These are phyloP conservation scores for Cladopsammia gracilis DNA, from an alignment of 64 coral and sea anemone genomes.

Conservation along the genomic window DNA sequence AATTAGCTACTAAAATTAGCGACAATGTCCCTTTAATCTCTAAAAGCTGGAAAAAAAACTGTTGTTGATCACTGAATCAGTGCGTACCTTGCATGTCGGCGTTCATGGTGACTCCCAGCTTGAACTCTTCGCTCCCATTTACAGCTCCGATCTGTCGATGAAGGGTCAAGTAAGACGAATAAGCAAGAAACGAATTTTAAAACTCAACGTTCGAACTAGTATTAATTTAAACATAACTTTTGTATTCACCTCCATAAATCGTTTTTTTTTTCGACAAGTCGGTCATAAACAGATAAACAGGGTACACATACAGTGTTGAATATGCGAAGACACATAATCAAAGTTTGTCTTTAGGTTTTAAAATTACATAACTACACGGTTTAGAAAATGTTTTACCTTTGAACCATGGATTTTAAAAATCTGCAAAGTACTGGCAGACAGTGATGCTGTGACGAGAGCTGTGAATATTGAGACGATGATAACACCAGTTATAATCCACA, in stretches of 20 bases:
- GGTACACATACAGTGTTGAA: too few relatives aligned
- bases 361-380: background rate
- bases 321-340: too few relatives aligned
- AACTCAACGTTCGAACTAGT: too few relatives aligned
- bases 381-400: slow-evolving; percentile 2
- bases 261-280: too few relatives aligned
- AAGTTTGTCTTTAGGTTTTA: too few relatives aligned
- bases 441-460: slow-evolving; percentile 85
- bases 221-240: too few relatives aligned
- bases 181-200: too few relatives aligned
- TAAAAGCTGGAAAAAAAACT: too few relatives aligned
- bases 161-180: background rate
- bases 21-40: too few relatives aligned
- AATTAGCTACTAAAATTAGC: too few relatives aligned
- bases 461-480: slow-evolving; percentile 92
- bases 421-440: slow-evolving; percentile 88
- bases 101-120: slow-evolving; percentile 89
- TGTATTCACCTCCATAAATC: too few relatives aligned
- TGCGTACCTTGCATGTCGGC: slow-evolving; percentile 88
- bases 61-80: background rate
- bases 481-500: slow-evolving; percentile 91
- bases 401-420: slow-evolving; percentile 90
- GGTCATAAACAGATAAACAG: too few relatives aligned
- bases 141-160: slow-evolving; percentile 84
- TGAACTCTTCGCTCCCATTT: slow-evolving; percentile 91